Conservation (phyloP, 1,140 invertebrate species). For the Chelonus insularis region DNA sequence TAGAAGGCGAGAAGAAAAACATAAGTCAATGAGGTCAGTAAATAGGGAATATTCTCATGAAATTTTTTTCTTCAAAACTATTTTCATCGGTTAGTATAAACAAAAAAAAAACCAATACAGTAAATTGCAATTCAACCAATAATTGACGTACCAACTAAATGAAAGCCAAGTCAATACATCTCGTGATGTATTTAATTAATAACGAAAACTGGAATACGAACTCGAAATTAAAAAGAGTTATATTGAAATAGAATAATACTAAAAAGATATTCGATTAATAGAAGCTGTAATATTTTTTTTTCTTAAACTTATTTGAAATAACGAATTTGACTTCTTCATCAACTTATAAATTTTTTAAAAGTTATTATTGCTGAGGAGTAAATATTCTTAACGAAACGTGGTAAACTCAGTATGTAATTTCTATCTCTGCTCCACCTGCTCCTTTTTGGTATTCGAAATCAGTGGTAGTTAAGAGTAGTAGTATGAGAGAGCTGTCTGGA, state of each 20-base stretch:
- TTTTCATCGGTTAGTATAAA: too few relatives aligned
- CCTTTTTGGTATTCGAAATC: background rate
- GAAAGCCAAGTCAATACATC: background rate
- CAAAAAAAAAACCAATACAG: background rate
- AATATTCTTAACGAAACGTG: constrained; percentile 1
- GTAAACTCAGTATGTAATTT: background rate
- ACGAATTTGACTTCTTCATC: background rate
- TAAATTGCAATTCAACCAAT: background rate
- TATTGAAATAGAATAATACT: too few relatives aligned
- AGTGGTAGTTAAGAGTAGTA: background rate
- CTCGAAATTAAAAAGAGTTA: too few relatives aligned
- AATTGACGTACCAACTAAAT: background rate
- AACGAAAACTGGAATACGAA: too few relatives aligned
- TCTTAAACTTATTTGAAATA: too few relatives aligned
- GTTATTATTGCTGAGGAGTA: background rate
- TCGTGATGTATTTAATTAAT: too few relatives aligned
- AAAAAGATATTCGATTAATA: too few relatives aligned
- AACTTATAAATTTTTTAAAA: background rate
- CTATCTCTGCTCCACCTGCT: background rate
- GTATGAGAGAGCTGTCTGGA: background rate
- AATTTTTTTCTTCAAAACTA: too few relatives aligned
- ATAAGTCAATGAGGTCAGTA: too few relatives aligned
- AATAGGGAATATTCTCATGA: too few relatives aligned
- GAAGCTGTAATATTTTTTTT: too few relatives aligned
- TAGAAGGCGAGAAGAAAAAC: background rate